These are phyloP conservation scores for Ianthella basta DNA, from an alignment of 37 sponge, comb jelly and placozoan species.

Conservation along the genomic window DNA sequence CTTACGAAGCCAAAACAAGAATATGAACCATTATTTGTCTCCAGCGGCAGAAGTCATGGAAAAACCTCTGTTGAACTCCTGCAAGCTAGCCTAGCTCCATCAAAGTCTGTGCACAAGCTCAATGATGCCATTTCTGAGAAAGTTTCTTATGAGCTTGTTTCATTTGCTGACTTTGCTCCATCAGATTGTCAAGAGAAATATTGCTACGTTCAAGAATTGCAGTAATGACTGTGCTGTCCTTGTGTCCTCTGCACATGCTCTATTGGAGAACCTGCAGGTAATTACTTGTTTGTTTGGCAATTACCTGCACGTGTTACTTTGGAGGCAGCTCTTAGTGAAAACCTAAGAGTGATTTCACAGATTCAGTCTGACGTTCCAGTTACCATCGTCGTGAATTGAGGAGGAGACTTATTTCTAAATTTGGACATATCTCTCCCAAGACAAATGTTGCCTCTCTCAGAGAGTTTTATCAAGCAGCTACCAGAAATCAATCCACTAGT, in stretches of 20 bases:
- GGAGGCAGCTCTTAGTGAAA: conserved; percentile 28
- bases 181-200: conserved; percentile 6
- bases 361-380: conserved; percentile 27
- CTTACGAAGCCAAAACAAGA: conserved; percentile 6
- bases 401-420: conserved; percentile 34
- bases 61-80: not conserved
- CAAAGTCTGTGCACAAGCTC: not conserved
- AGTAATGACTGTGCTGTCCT: conserved; percentile 20
- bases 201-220: not conserved
- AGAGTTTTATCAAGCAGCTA: conserved; percentile 32
- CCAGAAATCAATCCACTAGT: not conserved
- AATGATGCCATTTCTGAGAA: conserved; percentile 12
- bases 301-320: not conserved
- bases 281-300: conserved; percentile 58
- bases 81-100: not conserved
- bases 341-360: conserved; percentile 32
- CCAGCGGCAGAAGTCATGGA: not conserved
- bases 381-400: conserved; percentile 46
- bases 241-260: conserved; percentile 41
- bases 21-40: conserved; percentile 27
- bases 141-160: conserved; percentile 7
- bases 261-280: conserved; percentile 54
- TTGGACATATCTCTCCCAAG: conserved; percentile 56
- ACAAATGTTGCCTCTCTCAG: conserved; percentile 24
- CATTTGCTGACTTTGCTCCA: conserved; percentile 15